phyloP scores from a whole-genome alignment of 2,888 invertebrate genomes.

The Lycocerus yunnanus region DNA sequence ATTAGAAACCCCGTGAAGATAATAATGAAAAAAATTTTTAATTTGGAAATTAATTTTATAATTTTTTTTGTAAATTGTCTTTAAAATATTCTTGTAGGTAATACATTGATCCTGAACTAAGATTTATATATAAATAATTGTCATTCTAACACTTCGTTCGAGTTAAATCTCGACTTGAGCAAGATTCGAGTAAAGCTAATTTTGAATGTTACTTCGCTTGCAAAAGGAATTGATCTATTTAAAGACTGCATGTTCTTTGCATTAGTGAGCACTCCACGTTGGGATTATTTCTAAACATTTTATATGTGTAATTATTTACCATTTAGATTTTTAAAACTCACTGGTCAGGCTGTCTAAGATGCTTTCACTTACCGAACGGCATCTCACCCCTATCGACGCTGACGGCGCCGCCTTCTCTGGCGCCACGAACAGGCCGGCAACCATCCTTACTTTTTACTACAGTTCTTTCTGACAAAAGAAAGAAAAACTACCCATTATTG shows the following conservation, averaged over 20 bases:
- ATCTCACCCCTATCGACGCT: constrained; percentile 43
- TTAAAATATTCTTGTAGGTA: no score
- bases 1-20: no score
- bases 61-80: no score
- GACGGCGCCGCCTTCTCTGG: constrained; percentile 49
- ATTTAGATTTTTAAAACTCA: background rate
- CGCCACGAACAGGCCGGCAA: constrained; percentile 51
- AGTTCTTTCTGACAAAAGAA: constrained; percentile 51
- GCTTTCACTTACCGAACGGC: constrained; percentile 46
- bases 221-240: background rate
- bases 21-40: no score
- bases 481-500: constrained; percentile 57
- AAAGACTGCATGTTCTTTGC: background rate
- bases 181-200: background rate
- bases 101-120: no score
- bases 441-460: constrained; percentile 55
- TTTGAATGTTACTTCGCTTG: background rate
- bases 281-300: background rate
- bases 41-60: no score
- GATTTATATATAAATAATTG: no score
- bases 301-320: background rate
- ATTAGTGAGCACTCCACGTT: background rate
- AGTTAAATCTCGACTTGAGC: background rate
- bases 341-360: constrained; percentile 49
- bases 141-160: background rate